Evolutionary conservation across 2,113 vertebrate genomes (phyloP).

Genomic region (Andinoacara biseriatus): DNA sequence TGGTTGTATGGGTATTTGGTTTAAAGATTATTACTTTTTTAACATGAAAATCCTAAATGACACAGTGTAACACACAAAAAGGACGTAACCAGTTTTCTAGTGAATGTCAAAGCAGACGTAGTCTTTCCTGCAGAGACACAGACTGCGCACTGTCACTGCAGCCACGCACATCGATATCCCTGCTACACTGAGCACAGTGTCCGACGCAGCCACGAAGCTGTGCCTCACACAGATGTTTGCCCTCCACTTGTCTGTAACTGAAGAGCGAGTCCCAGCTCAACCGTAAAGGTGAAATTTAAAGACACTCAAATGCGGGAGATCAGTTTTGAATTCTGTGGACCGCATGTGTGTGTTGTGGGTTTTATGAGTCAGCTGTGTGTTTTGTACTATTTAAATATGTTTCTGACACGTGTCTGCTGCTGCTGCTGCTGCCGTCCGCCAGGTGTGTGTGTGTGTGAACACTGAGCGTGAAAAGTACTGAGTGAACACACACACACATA

Average conservation of each 20-base stretch:
- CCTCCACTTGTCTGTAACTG: neutral
- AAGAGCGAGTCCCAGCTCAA: neutral
- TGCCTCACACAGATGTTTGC: neutral
- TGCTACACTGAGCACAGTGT: neutral
- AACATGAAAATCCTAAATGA: fast-evolving
- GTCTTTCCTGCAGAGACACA: neutral
- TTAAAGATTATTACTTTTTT: neutral
- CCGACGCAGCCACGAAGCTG: neutral
- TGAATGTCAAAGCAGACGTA: neutral
- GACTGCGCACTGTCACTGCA: neutral
- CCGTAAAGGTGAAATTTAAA: neutral
- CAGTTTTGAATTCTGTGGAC: neutral
- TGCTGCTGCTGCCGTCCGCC: neutral
- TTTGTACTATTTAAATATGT: conserved; percentile 8
- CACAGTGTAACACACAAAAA: neutral
- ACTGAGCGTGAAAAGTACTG: neutral
- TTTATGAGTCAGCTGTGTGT: neutral
- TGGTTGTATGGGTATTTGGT: neutral
- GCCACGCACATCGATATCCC: neutral
- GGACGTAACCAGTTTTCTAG: neutral
- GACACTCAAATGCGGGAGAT: neutral
- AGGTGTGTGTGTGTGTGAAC: conserved; percentile 11
- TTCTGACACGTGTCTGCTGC: conserved; percentile 2
- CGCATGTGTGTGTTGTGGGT: neutral
- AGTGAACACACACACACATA: neutral